Conservation (phyloP, 1,140 invertebrate species). For the Radopholus similis region DNA sequence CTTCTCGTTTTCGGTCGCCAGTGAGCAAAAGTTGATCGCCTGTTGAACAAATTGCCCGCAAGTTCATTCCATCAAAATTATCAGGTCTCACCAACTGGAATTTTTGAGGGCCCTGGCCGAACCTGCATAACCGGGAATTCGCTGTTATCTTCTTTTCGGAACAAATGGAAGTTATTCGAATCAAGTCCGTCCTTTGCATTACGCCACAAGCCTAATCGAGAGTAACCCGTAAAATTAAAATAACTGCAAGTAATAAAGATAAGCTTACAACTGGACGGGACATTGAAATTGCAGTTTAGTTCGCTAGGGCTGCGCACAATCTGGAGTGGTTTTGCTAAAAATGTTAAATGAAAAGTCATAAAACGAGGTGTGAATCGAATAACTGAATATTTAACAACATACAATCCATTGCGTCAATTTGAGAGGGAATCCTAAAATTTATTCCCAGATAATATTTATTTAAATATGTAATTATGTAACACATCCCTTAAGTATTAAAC, state of each 20-base stretch:
- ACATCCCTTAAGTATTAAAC: no score
- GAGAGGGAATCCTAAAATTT: no score
- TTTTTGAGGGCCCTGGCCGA: constrained; percentile 53
- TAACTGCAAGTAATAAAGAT: not conserved
- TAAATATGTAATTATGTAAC: no score
- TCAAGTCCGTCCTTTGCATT: constrained; percentile 45
- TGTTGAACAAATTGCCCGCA: constrained; percentile 10
- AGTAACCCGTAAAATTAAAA: not conserved
- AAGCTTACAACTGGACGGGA: not conserved
- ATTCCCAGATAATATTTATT: no score
- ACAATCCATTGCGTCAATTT: no score
- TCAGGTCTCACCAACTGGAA: constrained; percentile 25
- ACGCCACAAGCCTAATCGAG: constrained; percentile 35
- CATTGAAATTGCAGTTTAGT: constrained; percentile 56
- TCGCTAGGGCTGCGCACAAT: constrained; percentile 49
- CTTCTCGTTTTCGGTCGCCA: constrained; percentile 43
- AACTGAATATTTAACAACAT: no score
- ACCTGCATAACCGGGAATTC: constrained; percentile 53
- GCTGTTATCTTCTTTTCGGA: constrained; percentile 50
- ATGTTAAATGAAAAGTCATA: not conserved
- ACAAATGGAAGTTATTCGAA: constrained; percentile 52
- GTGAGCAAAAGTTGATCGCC: constrained; percentile 49
- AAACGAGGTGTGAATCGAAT: no score
- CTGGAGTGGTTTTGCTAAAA: constrained; percentile 12
- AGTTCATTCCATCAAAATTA: not conserved